phyloP scores from a whole-genome alignment of 2,113 vertebrate genomes.

The Onychostruthus taczanowskii region DNA sequence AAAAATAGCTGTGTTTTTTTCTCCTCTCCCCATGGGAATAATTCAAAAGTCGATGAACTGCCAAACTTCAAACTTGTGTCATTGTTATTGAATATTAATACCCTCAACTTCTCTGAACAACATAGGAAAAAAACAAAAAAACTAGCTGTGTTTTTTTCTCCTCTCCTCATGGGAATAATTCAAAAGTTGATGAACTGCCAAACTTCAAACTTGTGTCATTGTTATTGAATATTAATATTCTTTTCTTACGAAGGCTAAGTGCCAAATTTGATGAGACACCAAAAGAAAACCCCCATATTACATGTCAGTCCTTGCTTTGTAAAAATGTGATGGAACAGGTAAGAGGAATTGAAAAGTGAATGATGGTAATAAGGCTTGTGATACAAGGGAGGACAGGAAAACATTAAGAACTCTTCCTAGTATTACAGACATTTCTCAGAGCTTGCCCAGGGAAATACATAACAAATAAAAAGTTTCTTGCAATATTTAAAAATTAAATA shows the following conservation, averaged over 20 bases:
- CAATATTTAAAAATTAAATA: neutral
- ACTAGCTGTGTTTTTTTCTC: too few relatives aligned
- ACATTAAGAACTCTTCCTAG: neutral
- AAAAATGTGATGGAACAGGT: neutral
- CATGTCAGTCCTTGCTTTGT: neutral
- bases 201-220: neutral
- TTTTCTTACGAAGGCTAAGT: neutral
- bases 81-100: constrained; percentile 7
- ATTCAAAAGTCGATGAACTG: neutral
- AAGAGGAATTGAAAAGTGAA: neutral
- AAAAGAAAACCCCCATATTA: neutral
- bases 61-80: neutral
- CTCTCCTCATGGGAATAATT: neutral
- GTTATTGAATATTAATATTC: neutral
- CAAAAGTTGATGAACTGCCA: neutral
- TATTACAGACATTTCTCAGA: neutral
- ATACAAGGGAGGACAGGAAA: neutral
- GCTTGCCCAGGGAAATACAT: neutral
- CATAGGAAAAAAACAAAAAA: too few relatives aligned
- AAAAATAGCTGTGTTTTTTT: neutral
- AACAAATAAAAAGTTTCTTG: neutral
- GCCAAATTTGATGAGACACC: neutral
- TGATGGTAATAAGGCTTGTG: neutral
- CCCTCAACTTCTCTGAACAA: too few relatives aligned
- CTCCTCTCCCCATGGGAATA: neutral